These are phyloP conservation scores for Podocnemis expansa DNA, from an alignment of 2,113 vertebrate genomes.

Conservation along the genomic window DNA sequence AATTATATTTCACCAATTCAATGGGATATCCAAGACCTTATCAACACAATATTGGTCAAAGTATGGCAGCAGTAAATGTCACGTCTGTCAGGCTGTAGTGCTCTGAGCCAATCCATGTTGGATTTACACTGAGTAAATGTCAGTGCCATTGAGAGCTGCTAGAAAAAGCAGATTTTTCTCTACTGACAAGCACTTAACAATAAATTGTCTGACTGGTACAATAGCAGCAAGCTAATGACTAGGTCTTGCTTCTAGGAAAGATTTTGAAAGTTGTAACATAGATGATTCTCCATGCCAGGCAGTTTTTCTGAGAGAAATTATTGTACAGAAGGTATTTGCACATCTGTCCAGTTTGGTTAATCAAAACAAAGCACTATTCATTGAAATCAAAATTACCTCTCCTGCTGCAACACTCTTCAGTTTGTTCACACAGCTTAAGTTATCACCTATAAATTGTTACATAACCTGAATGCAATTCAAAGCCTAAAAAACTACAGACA, in stretches of 20 bases:
- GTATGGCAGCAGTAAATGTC: slow-evolving; percentile 79
- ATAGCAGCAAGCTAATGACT: slow-evolving; percentile 74
- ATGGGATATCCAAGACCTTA: slow-evolving; percentile 76
- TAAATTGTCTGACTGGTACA: slow-evolving; percentile 73
- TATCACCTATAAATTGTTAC: not conserved
- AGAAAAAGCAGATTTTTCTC: slow-evolving; percentile 74
- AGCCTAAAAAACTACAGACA: not conserved
- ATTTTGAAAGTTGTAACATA: slow-evolving; percentile 15
- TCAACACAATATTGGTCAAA: slow-evolving; percentile 77
- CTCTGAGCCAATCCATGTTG: slow-evolving; percentile 73
- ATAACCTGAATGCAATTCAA: not conserved
- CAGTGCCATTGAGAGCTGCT: slow-evolving; percentile 73
- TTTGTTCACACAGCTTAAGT: not conserved
- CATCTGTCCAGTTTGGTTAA: not conserved
- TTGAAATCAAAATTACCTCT: not conserved
- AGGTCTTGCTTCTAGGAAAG: slow-evolving; percentile 32
- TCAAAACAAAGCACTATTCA: not conserved
- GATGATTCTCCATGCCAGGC: slow-evolving; percentile 32
- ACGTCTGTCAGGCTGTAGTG: slow-evolving; percentile 75
- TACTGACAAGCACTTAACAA: slow-evolving; percentile 76
- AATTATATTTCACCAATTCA: slow-evolving; percentile 77
- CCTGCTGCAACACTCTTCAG: not conserved
- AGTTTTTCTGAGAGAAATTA: slow-evolving; percentile 8
- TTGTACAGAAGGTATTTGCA: not conserved
- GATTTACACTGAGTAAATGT: slow-evolving; percentile 83